phyloP scores from a whole-genome alignment of 2,888 invertebrate species.

The Papilio gigon region DNA sequence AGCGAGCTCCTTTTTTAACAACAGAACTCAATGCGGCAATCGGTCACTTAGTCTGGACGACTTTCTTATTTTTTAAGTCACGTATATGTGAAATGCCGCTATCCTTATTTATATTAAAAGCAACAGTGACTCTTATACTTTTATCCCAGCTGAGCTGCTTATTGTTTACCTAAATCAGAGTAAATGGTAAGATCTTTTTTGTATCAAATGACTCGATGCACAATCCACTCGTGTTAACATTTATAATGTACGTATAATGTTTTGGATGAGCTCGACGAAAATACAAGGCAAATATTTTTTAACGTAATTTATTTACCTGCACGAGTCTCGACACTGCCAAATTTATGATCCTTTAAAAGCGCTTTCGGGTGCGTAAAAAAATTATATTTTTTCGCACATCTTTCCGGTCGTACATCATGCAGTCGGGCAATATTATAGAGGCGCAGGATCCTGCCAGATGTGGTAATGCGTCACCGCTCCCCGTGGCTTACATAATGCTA shows the following conservation, averaged over 20 bases:
- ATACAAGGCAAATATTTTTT: constrained; percentile 33
- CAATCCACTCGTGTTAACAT: constrained; percentile 27
- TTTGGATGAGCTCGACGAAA: constrained; percentile 31
- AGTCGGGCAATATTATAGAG: constrained; percentile 56
- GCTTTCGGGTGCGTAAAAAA: constrained; percentile 35
- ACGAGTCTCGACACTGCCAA: constrained; percentile 27
- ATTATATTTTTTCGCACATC: constrained; percentile 51
- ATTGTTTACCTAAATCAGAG: too few relatives aligned
- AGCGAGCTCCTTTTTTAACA: constrained; percentile 10
- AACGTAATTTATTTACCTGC: constrained; percentile 40
- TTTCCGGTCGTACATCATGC: constrained; percentile 68
- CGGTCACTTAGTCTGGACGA: constrained; percentile 25
- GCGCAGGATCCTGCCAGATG: constrained; percentile 24
- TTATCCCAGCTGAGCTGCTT: too few relatives aligned
- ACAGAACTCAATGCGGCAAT: constrained; percentile 20
- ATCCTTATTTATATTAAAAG: too few relatives aligned
- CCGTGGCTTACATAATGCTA: constrained; percentile 22
- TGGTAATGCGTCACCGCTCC: constrained; percentile 31
- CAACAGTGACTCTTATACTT: too few relatives aligned
- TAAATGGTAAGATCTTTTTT: neutral
- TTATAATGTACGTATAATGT: constrained; percentile 32
- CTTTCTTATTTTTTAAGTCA: constrained; percentile 9
- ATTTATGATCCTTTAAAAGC: constrained; percentile 40
- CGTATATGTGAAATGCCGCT: neutral
- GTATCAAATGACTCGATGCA: constrained; percentile 23